Evolutionary conservation across 1,140 invertebrate species (phyloP), one percentile per base, ranked within the genome.

Genomic region (Onthophagus taurus): DNA sequence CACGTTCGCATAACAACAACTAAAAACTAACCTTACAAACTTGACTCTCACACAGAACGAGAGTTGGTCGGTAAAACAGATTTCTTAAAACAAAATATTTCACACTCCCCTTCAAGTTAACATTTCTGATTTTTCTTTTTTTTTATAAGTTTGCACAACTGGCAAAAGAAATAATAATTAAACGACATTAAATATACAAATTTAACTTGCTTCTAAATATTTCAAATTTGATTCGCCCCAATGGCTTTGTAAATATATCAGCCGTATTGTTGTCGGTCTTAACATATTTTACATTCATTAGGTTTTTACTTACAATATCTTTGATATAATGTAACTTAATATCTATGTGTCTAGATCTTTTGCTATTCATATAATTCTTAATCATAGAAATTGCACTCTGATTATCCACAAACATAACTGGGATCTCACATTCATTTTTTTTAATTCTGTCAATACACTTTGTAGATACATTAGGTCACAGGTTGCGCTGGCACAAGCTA

Each of bases 401-500:
- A 19, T 36, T 36, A 36, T 35, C 24, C 2, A 38, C 12, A 24
- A 23, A 38, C 5, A 24, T 7, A 3, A 18, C 5, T 21, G 18
- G 14, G 20, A 7, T 23, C 20, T 8, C 19, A 3, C 2, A 14
- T 9, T 4, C 17, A 12, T 3, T 9, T 38, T 38, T 14, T 38
- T 38, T 8, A 23, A 38, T 9, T 23, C 21, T 5, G 20, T 5
- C 13, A 21, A 24, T 8, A 38, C 13, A 6, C 38, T 23, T 29
- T 42, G 29, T 14, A 42, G 16, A 6, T 42, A 31, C 8, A 42
- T 23, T 17, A 42, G 18, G 12, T 61, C 53, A 23, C 38, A 14
- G 3, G 43, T 21, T 37, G 24, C 45, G 6, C 5, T 4, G 12
- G n/a, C n/a, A 1, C 52, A 44, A 14, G 53, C 48, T 2, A 57